These are phyloP conservation scores for Stenichneumon culpator DNA, from an alignment of 2,888 invertebrate genomes.

Conservation along the genomic window DNA sequence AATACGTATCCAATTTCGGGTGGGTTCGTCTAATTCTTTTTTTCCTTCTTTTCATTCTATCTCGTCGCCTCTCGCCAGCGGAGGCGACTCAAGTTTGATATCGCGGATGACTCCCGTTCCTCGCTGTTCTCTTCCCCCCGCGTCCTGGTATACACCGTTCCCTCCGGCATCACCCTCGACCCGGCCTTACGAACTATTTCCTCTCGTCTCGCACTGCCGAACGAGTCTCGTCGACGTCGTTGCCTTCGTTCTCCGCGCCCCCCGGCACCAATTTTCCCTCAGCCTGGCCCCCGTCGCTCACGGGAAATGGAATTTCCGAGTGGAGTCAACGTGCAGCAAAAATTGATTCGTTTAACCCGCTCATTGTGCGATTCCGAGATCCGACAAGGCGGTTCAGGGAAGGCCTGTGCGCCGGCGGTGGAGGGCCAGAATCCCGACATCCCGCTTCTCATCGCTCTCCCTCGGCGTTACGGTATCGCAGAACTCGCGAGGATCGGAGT, in stretches of 20 bases:
- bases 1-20: constrained; percentile 67
- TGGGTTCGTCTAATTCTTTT: constrained; percentile 6
- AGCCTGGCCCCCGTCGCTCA: constrained; percentile 68
- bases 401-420: not conserved
- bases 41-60: not conserved
- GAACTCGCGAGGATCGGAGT: constrained; percentile 19
- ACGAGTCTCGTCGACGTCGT: constrained; percentile 41
- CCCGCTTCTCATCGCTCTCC: constrained; percentile 24
- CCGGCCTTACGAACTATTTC: constrained; percentile 45
- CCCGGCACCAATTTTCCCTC: constrained; percentile 46
- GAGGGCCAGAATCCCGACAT: constrained; percentile 7
- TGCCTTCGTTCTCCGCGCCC: constrained; percentile 54
- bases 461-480: constrained; percentile 39
- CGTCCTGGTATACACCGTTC: not conserved
- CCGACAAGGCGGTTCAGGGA: constrained; percentile 70
- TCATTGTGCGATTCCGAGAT: constrained; percentile 77
- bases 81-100: constrained; percentile 5
- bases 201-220: constrained; percentile 10
- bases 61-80: constrained; percentile 3
- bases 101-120: constrained; percentile 18
- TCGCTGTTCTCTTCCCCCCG: not conserved
- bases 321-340: constrained; percentile 75
- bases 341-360: constrained; percentile 83
- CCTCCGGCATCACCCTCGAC: constrained; percentile 15
- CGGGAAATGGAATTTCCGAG: constrained; percentile 80